phyloP scores from a whole-genome alignment of 1,140 invertebrate species.

The Vanessa atalanta region DNA sequence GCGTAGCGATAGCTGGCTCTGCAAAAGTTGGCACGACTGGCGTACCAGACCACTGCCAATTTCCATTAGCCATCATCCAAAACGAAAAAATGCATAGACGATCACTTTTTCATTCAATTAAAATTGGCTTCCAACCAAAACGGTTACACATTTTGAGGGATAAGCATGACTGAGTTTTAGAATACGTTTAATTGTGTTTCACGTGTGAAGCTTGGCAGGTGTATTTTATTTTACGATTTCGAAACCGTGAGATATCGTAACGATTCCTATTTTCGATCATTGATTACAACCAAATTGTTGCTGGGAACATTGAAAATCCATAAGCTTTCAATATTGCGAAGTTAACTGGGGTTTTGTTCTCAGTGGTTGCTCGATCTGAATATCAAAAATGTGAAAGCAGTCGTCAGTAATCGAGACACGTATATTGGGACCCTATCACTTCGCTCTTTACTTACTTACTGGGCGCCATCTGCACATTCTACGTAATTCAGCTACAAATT shows the following conservation, averaged over 20 bases:
- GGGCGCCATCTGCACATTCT: slow-evolving; percentile 75
- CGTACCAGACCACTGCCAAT: slow-evolving; percentile 77
- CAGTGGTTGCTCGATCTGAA: slow-evolving; percentile 75
- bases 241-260: slow-evolving; percentile 29
- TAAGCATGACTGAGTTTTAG: slow-evolving; percentile 50
- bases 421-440: slow-evolving; percentile 79
- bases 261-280: slow-evolving; percentile 41
- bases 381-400: slow-evolving; percentile 79
- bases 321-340: slow-evolving; percentile 79
- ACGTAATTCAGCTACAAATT: slow-evolving; percentile 76
- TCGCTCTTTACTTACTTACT: slow-evolving; percentile 77
- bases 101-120: slow-evolving; percentile 81
- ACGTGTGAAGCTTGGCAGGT: slow-evolving; percentile 31
- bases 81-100: slow-evolving; percentile 80
- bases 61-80: slow-evolving; percentile 80
- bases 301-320: slow-evolving; percentile 77
- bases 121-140: slow-evolving; percentile 78
- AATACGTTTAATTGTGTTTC: slow-evolving; percentile 45
- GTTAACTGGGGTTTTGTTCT: slow-evolving; percentile 78
- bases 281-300: slow-evolving; percentile 65
- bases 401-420: slow-evolving; percentile 76
- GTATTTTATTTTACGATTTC: slow-evolving; percentile 37
- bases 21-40: slow-evolving; percentile 78
- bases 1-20: slow-evolving; percentile 74
- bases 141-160: slow-evolving; percentile 57